phyloP scores from a whole-genome alignment of 1,140 invertebrate species.

The Hylaeus anthracinus region DNA sequence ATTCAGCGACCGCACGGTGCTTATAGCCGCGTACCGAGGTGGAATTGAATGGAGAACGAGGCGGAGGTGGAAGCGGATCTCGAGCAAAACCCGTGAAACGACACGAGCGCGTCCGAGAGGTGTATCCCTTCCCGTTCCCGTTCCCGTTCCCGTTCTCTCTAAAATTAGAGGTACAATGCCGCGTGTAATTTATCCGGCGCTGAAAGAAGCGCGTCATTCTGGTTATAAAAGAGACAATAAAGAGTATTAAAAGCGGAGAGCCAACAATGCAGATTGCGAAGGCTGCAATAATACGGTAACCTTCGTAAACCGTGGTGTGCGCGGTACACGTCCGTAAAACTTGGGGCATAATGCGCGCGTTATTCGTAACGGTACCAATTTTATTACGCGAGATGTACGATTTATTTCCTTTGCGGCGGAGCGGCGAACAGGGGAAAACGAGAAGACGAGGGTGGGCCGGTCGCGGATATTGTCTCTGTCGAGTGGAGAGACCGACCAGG shows the following conservation, averaged over 20 bases:
- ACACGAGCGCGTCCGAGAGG: conserved; percentile 27
- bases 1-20: conserved; percentile 2
- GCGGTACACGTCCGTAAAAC: conserved; percentile 60
- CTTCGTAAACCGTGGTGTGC: conserved; percentile 58
- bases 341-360: conserved; percentile 60
- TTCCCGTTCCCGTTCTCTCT: conserved; percentile 43
- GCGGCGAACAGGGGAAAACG: background rate
- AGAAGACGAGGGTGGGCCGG: background rate
- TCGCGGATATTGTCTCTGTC: background rate
- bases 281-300: conserved; percentile 70
- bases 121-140: conserved; percentile 34
- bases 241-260: conserved; percentile 69
- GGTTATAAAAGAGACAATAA: conserved; percentile 71
- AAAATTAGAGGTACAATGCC: conserved; percentile 67
- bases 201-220: conserved; percentile 68
- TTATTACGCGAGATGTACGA: conserved; percentile 62
- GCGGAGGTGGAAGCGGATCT: background rate
- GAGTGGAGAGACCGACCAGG: background rate
- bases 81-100: conserved; percentile 26
- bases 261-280: conserved; percentile 69
- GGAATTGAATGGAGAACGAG: conserved; percentile 18
- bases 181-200: conserved; percentile 68
- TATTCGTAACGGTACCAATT: conserved; percentile 67
- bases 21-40: conserved; percentile 20
- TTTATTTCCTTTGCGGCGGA: conserved; percentile 48